Percentiles rank a stretch among this genome's conserved stretches.
These are phyloP conservation scores for Epizoanthus illoricatus DNA, from an alignment of 92 coral and sea anemone genomes.

Conservation along the genomic window DNA sequence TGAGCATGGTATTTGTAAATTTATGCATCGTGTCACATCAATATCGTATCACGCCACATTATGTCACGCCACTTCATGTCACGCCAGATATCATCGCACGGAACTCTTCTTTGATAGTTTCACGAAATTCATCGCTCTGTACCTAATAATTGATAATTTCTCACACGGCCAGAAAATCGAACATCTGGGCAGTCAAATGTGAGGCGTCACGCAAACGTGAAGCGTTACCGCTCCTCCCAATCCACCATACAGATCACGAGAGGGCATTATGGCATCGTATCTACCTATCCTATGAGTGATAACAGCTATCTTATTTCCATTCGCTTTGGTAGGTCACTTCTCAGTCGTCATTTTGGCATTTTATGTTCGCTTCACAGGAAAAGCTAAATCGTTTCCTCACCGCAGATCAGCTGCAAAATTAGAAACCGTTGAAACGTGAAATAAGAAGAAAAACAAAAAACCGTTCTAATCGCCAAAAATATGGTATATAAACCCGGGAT, in stretches of 20 bases:
- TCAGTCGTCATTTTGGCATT: not conserved
- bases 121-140: not conserved
- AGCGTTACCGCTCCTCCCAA: constrained; percentile 35
- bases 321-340: constrained; percentile 39
- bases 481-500: no score
- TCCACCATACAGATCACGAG: constrained; percentile 40
- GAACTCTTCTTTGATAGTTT: no score
- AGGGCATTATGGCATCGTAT: constrained; percentile 35
- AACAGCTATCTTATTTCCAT: constrained; percentile 39
- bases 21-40: no score
- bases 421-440: not conserved
- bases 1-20: no score
- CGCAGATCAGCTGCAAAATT: not conserved
- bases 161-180: constrained; percentile 20
- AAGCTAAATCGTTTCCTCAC: constrained; percentile 13
- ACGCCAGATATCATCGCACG: no score
- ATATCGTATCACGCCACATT: no score
- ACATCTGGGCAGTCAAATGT: not conserved
- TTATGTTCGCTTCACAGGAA: constrained; percentile 6
- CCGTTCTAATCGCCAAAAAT: not conserved
- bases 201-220: constrained; percentile 16
- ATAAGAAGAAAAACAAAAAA: not conserved
- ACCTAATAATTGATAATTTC: constrained; percentile 25
- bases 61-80: no score
- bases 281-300: constrained; percentile 36